Conservation (phyloP, 2,113 vertebrate genomes). For the Mirza zaza region DNA sequence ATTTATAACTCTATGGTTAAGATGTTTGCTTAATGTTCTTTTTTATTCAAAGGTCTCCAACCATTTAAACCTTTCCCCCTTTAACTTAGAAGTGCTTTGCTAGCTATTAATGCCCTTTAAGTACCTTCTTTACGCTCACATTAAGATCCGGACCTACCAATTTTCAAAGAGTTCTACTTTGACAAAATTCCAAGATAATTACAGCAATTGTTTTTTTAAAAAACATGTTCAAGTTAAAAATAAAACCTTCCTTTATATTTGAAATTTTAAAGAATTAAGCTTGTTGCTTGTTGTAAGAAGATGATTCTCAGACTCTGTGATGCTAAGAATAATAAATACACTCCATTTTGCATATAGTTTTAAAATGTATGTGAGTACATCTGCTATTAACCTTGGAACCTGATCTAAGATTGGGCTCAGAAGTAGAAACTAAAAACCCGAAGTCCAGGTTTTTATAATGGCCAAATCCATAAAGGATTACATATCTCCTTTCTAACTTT, state of each 20-base stretch:
- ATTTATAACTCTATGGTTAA: slow-evolving; percentile 67
- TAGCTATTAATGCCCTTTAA: slow-evolving; percentile 56
- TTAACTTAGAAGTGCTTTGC: slow-evolving; percentile 55
- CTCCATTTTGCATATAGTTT: not conserved
- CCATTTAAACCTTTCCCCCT: slow-evolving; percentile 47
- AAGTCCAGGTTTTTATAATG: slow-evolving; percentile 13
- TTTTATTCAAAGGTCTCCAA: slow-evolving; percentile 63
- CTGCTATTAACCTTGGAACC: slow-evolving; percentile 31
- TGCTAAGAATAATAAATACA: slow-evolving; percentile 41
- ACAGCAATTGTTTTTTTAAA: slow-evolving; percentile 25
- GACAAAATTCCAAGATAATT: slow-evolving; percentile 71
- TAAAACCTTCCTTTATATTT: slow-evolving; percentile 36
- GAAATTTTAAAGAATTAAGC: slow-evolving; percentile 55
- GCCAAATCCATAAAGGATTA: slow-evolving; percentile 28
- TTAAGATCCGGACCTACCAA: slow-evolving; percentile 58
- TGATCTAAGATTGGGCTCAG: slow-evolving; percentile 32
- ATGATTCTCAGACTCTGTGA: not conserved
- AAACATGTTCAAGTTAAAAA: slow-evolving; percentile 62
- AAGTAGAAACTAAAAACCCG: slow-evolving; percentile 20
- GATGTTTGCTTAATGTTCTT: slow-evolving; percentile 54
- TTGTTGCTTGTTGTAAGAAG: slow-evolving; percentile 22
- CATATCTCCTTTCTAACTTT: slow-evolving; percentile 32
- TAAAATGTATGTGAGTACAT: slow-evolving; percentile 34
- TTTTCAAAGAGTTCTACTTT: slow-evolving; percentile 66
- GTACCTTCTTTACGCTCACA: slow-evolving; percentile 43